These are phyloP conservation scores for Drosophila pseudotalamancana DNA, from an alignment of 2,888 invertebrate species.

Conservation along the genomic window DNA sequence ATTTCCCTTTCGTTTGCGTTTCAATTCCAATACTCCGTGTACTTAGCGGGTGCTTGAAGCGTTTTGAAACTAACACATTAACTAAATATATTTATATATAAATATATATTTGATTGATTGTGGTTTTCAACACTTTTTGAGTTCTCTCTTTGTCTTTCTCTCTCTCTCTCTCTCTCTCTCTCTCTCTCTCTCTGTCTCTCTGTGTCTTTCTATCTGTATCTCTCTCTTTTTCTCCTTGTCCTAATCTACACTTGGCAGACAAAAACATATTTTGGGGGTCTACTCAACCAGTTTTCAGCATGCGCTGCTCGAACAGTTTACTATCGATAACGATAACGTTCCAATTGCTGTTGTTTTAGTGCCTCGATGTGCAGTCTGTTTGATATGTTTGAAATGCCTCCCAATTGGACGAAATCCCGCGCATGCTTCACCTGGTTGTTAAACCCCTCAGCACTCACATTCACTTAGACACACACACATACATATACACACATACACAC, in stretches of 20 bases:
- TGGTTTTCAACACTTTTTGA: constrained; percentile 36
- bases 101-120: constrained; percentile 38
- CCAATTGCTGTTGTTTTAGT: constrained; percentile 15
- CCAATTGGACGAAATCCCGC: constrained; percentile 11
- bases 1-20: constrained; percentile 30
- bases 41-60: constrained; percentile 47
- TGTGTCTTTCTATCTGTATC: not conserved
- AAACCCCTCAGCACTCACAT: constrained; percentile 20
- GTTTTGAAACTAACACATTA: constrained; percentile 38
- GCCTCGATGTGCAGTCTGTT: constrained; percentile 30
- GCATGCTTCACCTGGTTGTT: constrained; percentile 45
- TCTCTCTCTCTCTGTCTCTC: constrained; percentile 4
- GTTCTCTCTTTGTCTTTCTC: constrained; percentile 29
- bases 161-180: constrained; percentile 8
- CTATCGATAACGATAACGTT: constrained; percentile 21
- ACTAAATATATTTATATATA: constrained; percentile 32
- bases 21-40: constrained; percentile 48
- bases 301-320: constrained; percentile 21
- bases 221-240: not conserved
- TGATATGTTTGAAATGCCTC: not conserved
- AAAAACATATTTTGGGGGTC: constrained; percentile 23
- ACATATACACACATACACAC: not conserved
- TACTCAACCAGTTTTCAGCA: constrained; percentile 36
- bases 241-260: constrained; percentile 8
- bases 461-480: constrained; percentile 5